These are phyloP conservation scores for Helicoverpa assulta DNA, from an alignment of 2,888 invertebrate genomes.

Conservation along the genomic window DNA sequence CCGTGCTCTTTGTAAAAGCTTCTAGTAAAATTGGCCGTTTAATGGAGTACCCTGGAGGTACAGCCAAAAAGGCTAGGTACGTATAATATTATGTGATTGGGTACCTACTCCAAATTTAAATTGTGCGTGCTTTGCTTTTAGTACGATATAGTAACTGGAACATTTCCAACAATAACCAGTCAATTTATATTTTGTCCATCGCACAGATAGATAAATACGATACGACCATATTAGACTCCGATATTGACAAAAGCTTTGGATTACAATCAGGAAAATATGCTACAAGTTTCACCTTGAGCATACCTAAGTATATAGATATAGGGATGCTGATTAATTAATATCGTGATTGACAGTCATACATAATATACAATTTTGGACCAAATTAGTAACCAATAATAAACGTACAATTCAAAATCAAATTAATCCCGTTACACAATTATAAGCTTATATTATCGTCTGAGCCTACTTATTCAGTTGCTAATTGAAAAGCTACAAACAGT, in stretches of 20 bases:
- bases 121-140: neutral
- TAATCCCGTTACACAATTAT: too few relatives aligned
- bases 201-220: neutral
- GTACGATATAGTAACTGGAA: neutral
- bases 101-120: neutral
- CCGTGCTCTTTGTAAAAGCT: neutral
- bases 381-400: too few relatives aligned
- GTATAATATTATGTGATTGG: conserved; percentile 1
- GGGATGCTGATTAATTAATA: too few relatives aligned
- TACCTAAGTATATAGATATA: too few relatives aligned
- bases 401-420: too few relatives aligned
- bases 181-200: neutral
- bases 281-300: too few relatives aligned
- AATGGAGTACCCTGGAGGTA: neutral
- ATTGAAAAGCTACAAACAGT: neutral
- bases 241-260: neutral
- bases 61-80: neutral
- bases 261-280: too few relatives aligned
- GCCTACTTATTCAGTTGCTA: too few relatives aligned
- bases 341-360: too few relatives aligned
- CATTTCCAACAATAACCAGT: conserved; percentile 2
- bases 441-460: too few relatives aligned
- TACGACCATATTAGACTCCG: neutral
- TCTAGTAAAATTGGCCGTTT: neutral
- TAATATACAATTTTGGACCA: too few relatives aligned